Evolutionary conservation across 1,140 invertebrate species (phyloP).

Genomic region (Eulimnadia texana): DNA sequence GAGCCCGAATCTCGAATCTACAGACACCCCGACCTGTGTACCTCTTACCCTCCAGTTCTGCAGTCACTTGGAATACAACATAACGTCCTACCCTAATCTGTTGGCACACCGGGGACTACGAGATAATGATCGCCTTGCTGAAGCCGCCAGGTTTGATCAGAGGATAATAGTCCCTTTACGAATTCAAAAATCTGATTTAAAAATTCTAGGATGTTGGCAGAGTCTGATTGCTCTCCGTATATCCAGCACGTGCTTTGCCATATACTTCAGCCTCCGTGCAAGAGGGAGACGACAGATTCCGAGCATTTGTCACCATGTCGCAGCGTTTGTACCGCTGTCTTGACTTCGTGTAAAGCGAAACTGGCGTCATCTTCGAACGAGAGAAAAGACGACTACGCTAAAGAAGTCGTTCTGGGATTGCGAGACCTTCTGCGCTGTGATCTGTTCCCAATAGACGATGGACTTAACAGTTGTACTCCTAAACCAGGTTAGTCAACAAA

Average conservation of each 20-base stretch:
- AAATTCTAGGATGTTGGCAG: conserved; percentile 56
- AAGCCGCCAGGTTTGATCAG: conserved; percentile 48
- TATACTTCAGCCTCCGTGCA: conserved; percentile 61
- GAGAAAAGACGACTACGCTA: not conserved
- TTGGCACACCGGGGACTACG: conserved; percentile 44
- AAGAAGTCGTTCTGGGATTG: conserved; percentile 2
- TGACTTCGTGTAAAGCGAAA: conserved; percentile 51
- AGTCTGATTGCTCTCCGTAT: conserved; percentile 69
- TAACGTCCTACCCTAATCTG: conserved; percentile 69
- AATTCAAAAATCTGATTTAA: not conserved
- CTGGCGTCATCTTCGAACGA: not conserved
- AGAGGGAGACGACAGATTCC: conserved; percentile 24
- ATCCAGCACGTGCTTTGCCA: conserved; percentile 76
- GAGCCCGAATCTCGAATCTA: conserved; percentile 15
- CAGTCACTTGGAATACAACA: conserved; percentile 50
- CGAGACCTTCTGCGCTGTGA: conserved; percentile 49
- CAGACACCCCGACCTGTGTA: conserved; percentile 46
- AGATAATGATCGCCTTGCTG: conserved; percentile 57
- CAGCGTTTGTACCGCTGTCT: conserved; percentile 70
- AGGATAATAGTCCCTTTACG: not conserved
- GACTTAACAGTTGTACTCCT: conserved; percentile 47
- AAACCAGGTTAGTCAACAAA: conserved; percentile 48
- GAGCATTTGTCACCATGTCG: conserved; percentile 48
- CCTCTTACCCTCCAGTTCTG: conserved; percentile 52
- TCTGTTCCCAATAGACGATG: conserved; percentile 39